Evolutionary conservation across 2,113 vertebrate species (phyloP).

Genomic region (Cercopithecus mona): DNA sequence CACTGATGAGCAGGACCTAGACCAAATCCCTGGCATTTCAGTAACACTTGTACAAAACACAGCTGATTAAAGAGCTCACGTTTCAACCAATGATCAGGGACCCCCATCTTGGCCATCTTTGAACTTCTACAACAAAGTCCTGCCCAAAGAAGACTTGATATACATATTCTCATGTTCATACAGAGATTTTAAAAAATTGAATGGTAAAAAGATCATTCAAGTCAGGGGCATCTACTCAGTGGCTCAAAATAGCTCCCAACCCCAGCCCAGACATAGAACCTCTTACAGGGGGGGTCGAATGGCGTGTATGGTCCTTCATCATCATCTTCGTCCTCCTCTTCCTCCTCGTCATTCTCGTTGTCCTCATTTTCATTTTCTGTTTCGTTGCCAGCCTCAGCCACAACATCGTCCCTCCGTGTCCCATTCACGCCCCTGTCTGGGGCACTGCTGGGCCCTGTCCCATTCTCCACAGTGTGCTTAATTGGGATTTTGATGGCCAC

Average conservation of each 20-base stretch:
- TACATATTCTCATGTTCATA: background rate
- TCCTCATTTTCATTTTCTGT: conserved; percentile 93
- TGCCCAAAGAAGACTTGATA: background rate
- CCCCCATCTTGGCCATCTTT: background rate
- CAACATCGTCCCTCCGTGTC: conserved; percentile 81
- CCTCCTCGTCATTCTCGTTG: conserved; percentile 94
- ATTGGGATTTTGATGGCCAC: conserved; percentile 89
- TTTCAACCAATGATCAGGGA: background rate
- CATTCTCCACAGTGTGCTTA: conserved; percentile 91
- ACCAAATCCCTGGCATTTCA: background rate
- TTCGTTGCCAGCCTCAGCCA: conserved; percentile 88
- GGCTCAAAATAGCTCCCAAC: background rate
- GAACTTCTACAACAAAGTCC: background rate
- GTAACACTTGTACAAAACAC: background rate
- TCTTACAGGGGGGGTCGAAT: conserved; percentile 93
- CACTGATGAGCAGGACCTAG: no score
- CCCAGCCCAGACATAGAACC: background rate
- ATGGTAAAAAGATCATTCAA: background rate
- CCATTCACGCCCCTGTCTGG: conserved; percentile 82
- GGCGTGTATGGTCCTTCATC: conserved; percentile 93
- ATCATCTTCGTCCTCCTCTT: conserved; percentile 87
- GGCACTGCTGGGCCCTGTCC: conserved; percentile 83
- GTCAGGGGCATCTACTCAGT: background rate
- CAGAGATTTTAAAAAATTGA: background rate
- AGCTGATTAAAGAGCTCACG: background rate